Conservation (phyloP, 2,888 invertebrate genomes). For the Diloba caeruleocephala region DNA sequence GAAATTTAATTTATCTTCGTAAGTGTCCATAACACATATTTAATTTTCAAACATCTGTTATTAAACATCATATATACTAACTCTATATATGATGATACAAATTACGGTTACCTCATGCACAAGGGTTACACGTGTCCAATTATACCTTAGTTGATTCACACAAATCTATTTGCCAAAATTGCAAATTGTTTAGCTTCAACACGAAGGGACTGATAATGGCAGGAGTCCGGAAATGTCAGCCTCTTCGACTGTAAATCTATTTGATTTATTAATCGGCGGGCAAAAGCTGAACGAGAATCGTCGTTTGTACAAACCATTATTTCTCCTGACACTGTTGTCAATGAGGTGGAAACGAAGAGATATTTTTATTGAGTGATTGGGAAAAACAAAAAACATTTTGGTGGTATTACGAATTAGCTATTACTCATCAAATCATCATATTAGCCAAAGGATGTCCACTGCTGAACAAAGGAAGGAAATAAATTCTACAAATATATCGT, state of each 20-base stretch:
- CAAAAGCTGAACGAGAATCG: constrained; percentile 2
- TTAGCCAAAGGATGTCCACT: too few relatives aligned
- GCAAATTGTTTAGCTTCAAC: constrained; percentile 40
- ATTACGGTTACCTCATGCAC: background rate
- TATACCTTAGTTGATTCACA: constrained; percentile 32
- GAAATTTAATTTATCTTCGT: too few relatives aligned
- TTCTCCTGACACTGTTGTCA: constrained; percentile 39
- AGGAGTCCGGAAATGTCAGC: constrained; percentile 25
- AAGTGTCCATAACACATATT: too few relatives aligned
- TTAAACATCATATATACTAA: too few relatives aligned
- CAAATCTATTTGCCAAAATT: constrained; percentile 26
- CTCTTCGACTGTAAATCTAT: constrained; percentile 41
- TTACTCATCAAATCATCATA: too few relatives aligned
- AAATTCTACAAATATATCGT: too few relatives aligned
- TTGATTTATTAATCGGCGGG: constrained; percentile 38
- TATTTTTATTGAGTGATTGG: too few relatives aligned
- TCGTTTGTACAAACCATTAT: constrained; percentile 32
- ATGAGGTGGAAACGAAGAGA: too few relatives aligned
- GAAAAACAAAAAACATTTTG: too few relatives aligned
- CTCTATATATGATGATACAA: background rate
- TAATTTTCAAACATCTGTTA: too few relatives aligned
- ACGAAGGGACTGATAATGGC: constrained; percentile 28
- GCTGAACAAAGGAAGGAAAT: too few relatives aligned
- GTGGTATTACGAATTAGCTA: too few relatives aligned
- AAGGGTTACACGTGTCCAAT: constrained; percentile 22